phyloP scores from a whole-genome alignment of 2,113 vertebrate genomes.

The Ia io region DNA sequence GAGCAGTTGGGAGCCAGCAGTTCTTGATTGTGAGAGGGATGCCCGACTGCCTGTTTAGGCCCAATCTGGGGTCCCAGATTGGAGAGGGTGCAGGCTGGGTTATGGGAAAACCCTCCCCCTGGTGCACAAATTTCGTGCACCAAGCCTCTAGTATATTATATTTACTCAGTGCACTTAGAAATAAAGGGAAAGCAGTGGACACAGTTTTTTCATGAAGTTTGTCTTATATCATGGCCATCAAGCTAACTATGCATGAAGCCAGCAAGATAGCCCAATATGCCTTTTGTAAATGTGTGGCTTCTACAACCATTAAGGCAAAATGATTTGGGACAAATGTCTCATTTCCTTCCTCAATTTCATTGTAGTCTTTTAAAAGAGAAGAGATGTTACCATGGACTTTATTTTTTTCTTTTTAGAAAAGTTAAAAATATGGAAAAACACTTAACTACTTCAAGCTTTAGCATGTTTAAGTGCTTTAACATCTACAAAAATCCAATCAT shows the following conservation, averaged over 20 bases:
- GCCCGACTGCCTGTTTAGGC: too few relatives aligned
- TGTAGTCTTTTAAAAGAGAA: background rate
- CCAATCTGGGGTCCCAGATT: too few relatives aligned
- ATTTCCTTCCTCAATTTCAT: conserved; percentile 25
- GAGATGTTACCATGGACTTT: background rate
- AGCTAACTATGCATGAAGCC: background rate
- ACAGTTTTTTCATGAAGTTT: background rate
- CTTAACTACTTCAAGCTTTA: conserved; percentile 8
- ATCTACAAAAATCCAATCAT: background rate
- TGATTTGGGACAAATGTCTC: background rate
- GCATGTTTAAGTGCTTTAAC: background rate
- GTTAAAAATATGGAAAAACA: background rate
- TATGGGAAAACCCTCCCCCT: too few relatives aligned
- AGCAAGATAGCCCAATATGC: background rate
- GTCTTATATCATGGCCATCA: background rate
- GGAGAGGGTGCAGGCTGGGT: too few relatives aligned
- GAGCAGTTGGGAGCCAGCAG: too few relatives aligned
- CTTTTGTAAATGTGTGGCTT: conserved; percentile 32
- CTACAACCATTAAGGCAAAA: background rate
- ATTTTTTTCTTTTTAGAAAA: conserved; percentile 13
- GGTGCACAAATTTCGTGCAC: too few relatives aligned
- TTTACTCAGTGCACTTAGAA: background rate
- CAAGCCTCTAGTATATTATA: background rate
- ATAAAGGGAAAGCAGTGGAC: background rate
- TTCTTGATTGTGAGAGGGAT: too few relatives aligned